phyloP scores from a whole-genome alignment of 2,888 invertebrate species.

The Acanthosoma haemorrhoidale region DNA sequence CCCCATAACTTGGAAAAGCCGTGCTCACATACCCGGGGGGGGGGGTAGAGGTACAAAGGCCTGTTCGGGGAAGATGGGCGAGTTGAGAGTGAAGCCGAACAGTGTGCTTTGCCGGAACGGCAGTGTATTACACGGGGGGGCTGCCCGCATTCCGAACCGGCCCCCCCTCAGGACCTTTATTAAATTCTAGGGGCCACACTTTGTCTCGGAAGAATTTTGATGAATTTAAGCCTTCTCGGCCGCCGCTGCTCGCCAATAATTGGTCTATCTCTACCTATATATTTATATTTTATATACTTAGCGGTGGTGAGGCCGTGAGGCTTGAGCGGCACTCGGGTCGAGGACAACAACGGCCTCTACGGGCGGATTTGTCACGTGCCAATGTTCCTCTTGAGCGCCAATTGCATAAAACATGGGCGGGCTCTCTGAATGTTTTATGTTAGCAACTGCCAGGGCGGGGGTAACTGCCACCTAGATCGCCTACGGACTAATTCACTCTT shows the following conservation, averaged over 20 bases:
- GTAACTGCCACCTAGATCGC: too few species aligned
- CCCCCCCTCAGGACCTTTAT: constrained; percentile 28
- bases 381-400: too few species aligned
- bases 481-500: too few species aligned
- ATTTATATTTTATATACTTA: not conserved
- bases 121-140: constrained; percentile 11
- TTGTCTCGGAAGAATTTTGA: constrained; percentile 39
- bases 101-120: not conserved
- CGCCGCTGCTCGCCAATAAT: constrained; percentile 6
- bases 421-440: too few species aligned
- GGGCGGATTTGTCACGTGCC: too few species aligned
- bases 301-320: not conserved
- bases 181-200: constrained; percentile 37
- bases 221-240: constrained; percentile 26
- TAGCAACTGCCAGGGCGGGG: too few species aligned
- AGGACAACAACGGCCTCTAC: too few species aligned
- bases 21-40: not conserved
- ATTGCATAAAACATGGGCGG: too few species aligned
- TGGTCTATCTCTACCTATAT: constrained; percentile 3
- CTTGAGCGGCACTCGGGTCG: too few species aligned
- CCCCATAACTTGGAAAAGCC: not conserved
- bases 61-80: not conserved
- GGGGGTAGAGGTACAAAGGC: not conserved
- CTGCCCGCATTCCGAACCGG: not conserved
- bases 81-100: not conserved